phyloP scores from a whole-genome alignment of 2,888 invertebrate genomes.

The Zelleria hepariella region DNA sequence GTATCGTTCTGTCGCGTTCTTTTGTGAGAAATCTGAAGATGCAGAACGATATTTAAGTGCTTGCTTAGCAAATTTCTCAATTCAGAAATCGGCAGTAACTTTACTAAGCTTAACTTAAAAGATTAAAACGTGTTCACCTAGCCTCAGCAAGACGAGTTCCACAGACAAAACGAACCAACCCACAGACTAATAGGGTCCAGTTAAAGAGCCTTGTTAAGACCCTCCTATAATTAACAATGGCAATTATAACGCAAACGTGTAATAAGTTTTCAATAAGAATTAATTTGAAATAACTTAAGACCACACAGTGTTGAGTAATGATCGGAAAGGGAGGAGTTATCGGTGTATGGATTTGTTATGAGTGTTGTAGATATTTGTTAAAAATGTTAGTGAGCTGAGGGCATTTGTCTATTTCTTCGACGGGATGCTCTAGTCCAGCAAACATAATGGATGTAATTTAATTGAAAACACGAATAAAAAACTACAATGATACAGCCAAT shows the following conservation, averaged over 20 bases:
- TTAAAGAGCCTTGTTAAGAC: background rate
- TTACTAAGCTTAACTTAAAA: no score
- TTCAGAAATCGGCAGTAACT: no score
- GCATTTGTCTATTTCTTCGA: background rate
- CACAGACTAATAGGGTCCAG: background rate
- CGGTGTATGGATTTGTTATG: background rate
- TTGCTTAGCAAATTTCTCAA: no score
- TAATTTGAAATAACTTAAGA: background rate
- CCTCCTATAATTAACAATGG: slow-evolving; percentile 27
- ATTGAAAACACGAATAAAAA: no score
- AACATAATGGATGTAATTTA: background rate
- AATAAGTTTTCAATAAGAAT: slow-evolving; percentile 5
- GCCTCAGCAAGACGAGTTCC: background rate
- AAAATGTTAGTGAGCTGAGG: background rate
- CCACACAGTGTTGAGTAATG: background rate
- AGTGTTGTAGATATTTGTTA: background rate
- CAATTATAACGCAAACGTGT: slow-evolving; percentile 17
- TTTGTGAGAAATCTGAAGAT: no score
- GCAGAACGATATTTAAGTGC: no score
- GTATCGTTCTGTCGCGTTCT: no score
- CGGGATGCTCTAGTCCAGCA: background rate
- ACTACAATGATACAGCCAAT: no score
- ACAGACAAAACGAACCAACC: background rate
- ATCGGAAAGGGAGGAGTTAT: background rate
- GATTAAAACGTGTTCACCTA: background rate